Percentiles rank a stretch among this genome's conserved stretches.
phyloP scores from a whole-genome alignment of 1,140 invertebrate species.

The Lethrus apterus region DNA sequence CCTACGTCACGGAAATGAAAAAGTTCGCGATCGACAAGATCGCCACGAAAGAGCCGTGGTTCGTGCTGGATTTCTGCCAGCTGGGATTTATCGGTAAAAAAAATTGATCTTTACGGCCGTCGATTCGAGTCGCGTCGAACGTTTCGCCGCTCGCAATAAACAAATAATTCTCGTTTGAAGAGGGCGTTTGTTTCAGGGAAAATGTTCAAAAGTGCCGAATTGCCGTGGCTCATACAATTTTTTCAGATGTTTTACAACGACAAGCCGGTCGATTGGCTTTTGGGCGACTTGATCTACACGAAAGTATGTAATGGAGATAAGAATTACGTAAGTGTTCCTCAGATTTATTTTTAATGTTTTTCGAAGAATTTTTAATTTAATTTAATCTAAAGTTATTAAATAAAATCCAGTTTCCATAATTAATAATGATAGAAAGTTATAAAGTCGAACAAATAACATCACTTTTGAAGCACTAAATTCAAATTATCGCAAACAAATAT shows the following conservation, averaged over 20 bases:
- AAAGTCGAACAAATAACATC: too few species aligned
- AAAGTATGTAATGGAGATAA: slow-evolving; percentile 86
- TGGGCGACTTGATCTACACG: slow-evolving; percentile 85
- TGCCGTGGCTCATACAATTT: slow-evolving; percentile 85
- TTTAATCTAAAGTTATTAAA: too few species aligned
- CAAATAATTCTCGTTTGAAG: neutral
- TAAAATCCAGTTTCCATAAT: too few species aligned
- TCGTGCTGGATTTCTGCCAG: slow-evolving; percentile 90
- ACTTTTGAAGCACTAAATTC: too few species aligned
- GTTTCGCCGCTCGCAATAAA: neutral
- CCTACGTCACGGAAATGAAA: slow-evolving; percentile 83
- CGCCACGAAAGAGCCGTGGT: slow-evolving; percentile 69
- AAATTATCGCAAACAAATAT: too few species aligned
- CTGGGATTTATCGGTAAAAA: slow-evolving; percentile 80
- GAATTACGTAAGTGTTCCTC: slow-evolving; percentile 61
- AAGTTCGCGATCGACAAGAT: slow-evolving; percentile 77
- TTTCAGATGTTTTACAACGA: slow-evolving; percentile 91
- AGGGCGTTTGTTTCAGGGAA: slow-evolving; percentile 61
- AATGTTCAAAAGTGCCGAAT: slow-evolving; percentile 83
- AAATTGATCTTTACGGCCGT: neutral
- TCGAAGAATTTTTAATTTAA: too few species aligned
- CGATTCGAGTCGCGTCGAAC: neutral
- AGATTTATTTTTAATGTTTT: too few species aligned
- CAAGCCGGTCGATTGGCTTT: slow-evolving; percentile 94
- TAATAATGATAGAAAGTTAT: too few species aligned